A percentile compares a stretch with the other conserved stretches of the same genome.
These are phyloP conservation scores for Pterois miles DNA, from an alignment of 2,797 vertebrate genomes.

Conservation along the genomic window DNA sequence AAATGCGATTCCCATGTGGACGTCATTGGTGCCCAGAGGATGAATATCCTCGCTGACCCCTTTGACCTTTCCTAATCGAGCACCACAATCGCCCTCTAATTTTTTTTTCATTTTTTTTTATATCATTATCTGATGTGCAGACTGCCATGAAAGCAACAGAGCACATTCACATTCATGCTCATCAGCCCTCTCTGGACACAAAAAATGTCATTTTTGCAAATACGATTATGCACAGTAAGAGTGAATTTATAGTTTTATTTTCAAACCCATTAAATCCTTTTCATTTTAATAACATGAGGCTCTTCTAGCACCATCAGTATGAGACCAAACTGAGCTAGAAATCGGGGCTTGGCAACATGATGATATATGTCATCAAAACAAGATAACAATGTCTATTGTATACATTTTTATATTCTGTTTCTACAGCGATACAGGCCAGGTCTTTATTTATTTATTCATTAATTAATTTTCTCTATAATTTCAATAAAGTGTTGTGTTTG, in stretches of 20 bases:
- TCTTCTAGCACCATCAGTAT: background rate
- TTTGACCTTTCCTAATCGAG: background rate
- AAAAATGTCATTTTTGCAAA: background rate
- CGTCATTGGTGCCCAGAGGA: background rate
- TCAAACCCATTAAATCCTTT: background rate
- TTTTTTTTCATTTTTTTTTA: too few species aligned
- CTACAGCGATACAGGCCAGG: too few species aligned
- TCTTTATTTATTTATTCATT: too few species aligned
- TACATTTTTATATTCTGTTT: too few species aligned
- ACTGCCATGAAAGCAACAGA: background rate
- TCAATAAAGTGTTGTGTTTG: too few species aligned
- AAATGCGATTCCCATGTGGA: background rate
- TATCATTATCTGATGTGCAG: background rate
- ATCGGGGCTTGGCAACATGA: too few species aligned
- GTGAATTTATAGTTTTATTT: background rate
- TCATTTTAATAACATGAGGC: background rate
- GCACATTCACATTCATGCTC: background rate
- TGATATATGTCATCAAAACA: too few species aligned
- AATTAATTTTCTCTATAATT: too few species aligned
- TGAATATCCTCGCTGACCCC: background rate
- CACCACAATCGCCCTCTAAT: background rate
- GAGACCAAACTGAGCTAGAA: background rate
- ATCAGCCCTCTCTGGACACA: background rate
- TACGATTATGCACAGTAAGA: background rate
- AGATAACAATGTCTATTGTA: too few species aligned